phyloP scores from a whole-genome alignment of 2,113 vertebrate genomes.

The Bubo scandiacus region DNA sequence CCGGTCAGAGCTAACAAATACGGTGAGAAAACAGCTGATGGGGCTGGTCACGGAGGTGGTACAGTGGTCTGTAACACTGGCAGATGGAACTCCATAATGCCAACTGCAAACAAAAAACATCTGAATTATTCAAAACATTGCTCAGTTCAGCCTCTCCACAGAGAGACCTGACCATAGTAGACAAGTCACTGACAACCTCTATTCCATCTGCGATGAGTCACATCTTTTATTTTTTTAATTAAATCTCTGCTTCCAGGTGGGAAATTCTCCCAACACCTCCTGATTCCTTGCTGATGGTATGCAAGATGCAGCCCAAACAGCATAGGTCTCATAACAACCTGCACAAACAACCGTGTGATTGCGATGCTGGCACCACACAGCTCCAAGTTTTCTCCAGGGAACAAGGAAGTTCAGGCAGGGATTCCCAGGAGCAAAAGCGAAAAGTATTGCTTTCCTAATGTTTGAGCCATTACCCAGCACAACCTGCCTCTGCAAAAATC shows the following conservation, averaged over 20 bases:
- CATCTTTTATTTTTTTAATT: neutral
- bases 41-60: neutral
- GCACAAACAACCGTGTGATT: neutral
- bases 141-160: neutral
- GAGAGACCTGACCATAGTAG: neutral
- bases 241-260: neutral
- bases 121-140: neutral
- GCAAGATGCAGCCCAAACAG: accelerated
- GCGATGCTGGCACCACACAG: neutral
- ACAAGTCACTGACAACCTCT: neutral
- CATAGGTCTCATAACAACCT: neutral
- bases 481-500: neutral
- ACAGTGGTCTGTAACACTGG: neutral
- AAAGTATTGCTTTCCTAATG: neutral
- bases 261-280: neutral
- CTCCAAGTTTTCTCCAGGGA: accelerated
- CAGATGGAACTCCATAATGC: neutral
- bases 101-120: neutral
- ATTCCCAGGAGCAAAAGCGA: neutral
- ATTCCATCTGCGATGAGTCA: neutral
- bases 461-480: accelerated
- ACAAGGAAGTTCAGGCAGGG: neutral
- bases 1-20: neutral
- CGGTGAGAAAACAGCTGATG: accelerated
- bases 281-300: neutral